Evolutionary conservation across 2,888 invertebrate genomes (phyloP).

Genomic region (Lasius fuliginosus): DNA sequence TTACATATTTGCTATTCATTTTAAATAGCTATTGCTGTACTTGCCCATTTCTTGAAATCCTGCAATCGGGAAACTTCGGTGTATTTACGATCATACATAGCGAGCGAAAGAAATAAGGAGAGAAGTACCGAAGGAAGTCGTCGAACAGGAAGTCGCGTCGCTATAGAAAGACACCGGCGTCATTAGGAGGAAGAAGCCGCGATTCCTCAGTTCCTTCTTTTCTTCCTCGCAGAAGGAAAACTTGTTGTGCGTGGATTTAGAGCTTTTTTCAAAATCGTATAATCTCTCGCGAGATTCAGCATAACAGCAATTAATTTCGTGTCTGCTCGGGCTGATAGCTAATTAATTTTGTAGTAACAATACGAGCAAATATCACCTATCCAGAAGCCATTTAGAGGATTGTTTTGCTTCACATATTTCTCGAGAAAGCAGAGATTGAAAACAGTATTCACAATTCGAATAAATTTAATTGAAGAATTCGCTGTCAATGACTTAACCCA

Average conservation of each 20-base stretch:
- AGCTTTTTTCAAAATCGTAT: not conserved
- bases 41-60: not conserved
- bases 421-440: not conserved
- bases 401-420: not conserved
- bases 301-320: slow-evolving; percentile 15
- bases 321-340: not conserved
- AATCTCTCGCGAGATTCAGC: not conserved
- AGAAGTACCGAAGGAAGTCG: slow-evolving; percentile 53
- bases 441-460: not conserved
- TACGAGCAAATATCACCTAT: not conserved
- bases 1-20: not conserved
- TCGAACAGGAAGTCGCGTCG: slow-evolving; percentile 67
- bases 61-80: not conserved
- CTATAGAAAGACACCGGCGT: slow-evolving; percentile 51
- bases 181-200: slow-evolving; percentile 53
- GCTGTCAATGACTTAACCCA: not conserved
- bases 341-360: slow-evolving; percentile 34
- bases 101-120: slow-evolving; percentile 46
- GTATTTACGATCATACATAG: slow-evolving; percentile 17
- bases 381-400: not conserved
- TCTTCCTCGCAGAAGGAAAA: slow-evolving; percentile 33
- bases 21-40: not conserved
- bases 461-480: slow-evolving; percentile 1
- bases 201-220: slow-evolving; percentile 12
- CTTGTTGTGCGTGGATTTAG: slow-evolving; percentile 32